Percentiles rank a stretch among this genome's conserved stretches.
These are phyloP conservation scores for Xiphophorus birchmanni DNA, from an alignment of 2,797 vertebrate genomes.

Conservation along the genomic window DNA sequence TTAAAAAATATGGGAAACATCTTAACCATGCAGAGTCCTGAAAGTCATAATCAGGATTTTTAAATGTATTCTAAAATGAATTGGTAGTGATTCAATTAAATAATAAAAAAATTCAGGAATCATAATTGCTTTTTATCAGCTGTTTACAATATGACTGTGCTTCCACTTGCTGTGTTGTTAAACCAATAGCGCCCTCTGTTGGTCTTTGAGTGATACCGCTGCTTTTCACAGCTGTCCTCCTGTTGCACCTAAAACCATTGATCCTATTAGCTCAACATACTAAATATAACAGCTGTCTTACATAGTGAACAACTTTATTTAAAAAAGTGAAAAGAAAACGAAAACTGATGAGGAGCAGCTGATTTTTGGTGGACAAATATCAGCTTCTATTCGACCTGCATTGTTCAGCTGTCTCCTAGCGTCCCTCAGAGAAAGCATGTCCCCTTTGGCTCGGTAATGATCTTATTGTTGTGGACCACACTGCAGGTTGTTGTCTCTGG, in stretches of 20 bases:
- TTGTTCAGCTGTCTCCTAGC: conserved; percentile 69
- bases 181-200: conserved; percentile 52
- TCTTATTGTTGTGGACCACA: conserved; percentile 76
- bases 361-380: conserved; percentile 28
- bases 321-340: background rate
- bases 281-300: conserved; percentile 10
- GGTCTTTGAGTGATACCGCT: conserved; percentile 23
- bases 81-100: background rate
- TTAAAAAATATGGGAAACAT: background rate
- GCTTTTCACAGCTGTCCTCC: background rate
- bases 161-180: conserved; percentile 15
- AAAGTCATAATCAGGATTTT: background rate
- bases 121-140: background rate
- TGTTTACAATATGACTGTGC: background rate
- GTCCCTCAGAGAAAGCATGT: conserved; percentile 68
- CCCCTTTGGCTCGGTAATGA: conserved; percentile 63
- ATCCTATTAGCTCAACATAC: background rate
- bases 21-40: background rate
- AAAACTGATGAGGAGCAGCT: conserved; percentile 10
- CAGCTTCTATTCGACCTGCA: conserved; percentile 30
- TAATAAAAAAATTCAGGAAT: background rate
- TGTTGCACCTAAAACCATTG: background rate
- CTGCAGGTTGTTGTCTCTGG: conserved; percentile 44
- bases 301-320: background rate
- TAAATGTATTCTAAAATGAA: background rate